Percentiles rank a stretch among this genome's conserved stretches.
Conservation (phyloP, 2,797 vertebrate species). For the Tauraco hartlaubi region DNA sequence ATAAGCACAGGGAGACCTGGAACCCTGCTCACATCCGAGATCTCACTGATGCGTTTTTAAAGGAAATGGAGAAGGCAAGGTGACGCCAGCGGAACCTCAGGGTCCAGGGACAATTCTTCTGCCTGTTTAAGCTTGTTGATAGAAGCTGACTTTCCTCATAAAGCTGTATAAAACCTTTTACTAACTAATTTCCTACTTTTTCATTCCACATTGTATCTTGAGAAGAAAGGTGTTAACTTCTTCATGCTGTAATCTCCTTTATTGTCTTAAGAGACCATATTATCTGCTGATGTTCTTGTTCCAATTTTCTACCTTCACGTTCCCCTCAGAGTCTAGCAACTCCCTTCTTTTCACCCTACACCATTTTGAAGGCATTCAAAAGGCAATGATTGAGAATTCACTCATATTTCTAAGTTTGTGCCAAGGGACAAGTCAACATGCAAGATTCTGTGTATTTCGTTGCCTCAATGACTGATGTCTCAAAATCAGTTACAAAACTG, state of each 20-base stretch:
- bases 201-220: background rate
- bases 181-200: background rate
- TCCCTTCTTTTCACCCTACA: background rate
- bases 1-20: conserved; percentile 43
- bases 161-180: background rate
- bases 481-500: background rate
- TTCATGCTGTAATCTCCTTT: background rate
- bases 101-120: background rate
- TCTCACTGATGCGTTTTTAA: conserved; percentile 63
- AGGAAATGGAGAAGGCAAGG: conserved; percentile 69
- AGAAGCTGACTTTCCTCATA: background rate
- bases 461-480: background rate
- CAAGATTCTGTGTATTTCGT: background rate
- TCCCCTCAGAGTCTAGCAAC: background rate
- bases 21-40: conserved; percentile 27
- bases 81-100: background rate
- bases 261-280: background rate
- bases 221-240: background rate
- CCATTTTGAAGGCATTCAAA: background rate
- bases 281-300: background rate
- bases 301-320: background rate
- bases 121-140: background rate
- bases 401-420: background rate
- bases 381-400: background rate
- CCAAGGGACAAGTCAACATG: background rate